phyloP scores from a whole-genome alignment of 2,888 invertebrate genomes.

The Fragum sueziense region DNA sequence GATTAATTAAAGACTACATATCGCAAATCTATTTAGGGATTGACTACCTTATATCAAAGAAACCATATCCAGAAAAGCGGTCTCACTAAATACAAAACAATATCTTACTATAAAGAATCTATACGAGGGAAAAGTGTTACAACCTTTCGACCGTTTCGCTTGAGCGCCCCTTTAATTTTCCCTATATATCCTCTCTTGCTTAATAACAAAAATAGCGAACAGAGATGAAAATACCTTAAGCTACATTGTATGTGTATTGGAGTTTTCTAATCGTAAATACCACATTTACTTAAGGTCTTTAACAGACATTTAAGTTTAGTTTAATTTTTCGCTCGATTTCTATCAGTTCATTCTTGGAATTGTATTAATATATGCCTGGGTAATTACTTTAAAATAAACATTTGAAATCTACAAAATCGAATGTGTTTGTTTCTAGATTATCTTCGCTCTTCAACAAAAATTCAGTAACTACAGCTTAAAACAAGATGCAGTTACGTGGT shows the following conservation, averaged over 20 bases:
- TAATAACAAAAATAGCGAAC: conserved; percentile 15
- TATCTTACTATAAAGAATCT: not conserved
- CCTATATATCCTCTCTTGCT: not conserved
- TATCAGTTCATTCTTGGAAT: too few relatives aligned
- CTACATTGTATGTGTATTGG: conserved; percentile 10
- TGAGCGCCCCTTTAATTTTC: conserved; percentile 5
- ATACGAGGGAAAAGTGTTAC: not conserved
- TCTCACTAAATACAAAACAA: not conserved
- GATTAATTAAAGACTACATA: too few relatives aligned
- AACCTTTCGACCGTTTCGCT: conserved; percentile 1
- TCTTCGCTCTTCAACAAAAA: too few relatives aligned
- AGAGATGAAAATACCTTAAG: conserved; percentile 16
- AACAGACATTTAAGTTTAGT: not conserved
- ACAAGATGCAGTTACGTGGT: too few relatives aligned
- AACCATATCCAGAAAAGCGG: not conserved
- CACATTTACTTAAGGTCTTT: not conserved
- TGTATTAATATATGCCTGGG: not conserved
- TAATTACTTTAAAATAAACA: not conserved
- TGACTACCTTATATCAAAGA: not conserved
- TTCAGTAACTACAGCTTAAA: too few relatives aligned
- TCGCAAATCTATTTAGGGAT: too few relatives aligned
- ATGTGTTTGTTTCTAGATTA: too few relatives aligned
- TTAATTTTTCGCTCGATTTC: not conserved
- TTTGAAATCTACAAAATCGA: not conserved
- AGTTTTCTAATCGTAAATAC: conserved; percentile 5